Conservation (phyloP, 2,888 invertebrate genomes). For the Scelioninae gen. 1 region DNA sequence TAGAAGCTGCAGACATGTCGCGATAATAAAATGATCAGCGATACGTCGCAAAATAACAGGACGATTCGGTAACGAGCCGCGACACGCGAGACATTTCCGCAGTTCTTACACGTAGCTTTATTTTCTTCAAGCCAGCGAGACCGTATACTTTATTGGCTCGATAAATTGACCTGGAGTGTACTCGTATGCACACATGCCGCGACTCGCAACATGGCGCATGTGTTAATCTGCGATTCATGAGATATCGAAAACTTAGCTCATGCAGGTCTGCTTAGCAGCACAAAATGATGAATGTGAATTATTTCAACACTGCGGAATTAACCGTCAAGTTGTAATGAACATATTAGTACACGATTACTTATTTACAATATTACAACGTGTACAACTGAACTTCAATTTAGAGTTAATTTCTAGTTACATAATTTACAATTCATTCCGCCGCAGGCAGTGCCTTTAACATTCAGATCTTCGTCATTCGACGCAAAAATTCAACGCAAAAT, state of each 20-base stretch:
- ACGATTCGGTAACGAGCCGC: conserved; percentile 56
- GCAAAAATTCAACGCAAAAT: conserved; percentile 4
- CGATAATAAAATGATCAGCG: conserved; percentile 52
- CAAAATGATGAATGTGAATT: conserved; percentile 61
- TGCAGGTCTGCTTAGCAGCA: conserved; percentile 21
- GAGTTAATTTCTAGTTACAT: conserved; percentile 38
- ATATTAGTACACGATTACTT: conserved; percentile 64
- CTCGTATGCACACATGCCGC: conserved; percentile 26
- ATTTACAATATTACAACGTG: conserved; percentile 31
- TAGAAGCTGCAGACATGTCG: no score
- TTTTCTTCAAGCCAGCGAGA: conserved; percentile 52
- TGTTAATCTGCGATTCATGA: conserved; percentile 68
- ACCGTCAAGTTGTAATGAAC: conserved; percentile 65
- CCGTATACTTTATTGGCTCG: conserved; percentile 56
- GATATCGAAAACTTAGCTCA: conserved; percentile 63
- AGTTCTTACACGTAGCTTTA: conserved; percentile 54
- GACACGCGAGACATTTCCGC: conserved; percentile 60
- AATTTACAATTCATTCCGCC: conserved; percentile 36
- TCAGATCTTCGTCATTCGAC: neutral
- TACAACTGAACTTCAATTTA: conserved; percentile 29
- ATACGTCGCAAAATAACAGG: conserved; percentile 26
- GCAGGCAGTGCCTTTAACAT: neutral
- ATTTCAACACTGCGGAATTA: conserved; percentile 62
- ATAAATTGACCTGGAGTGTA: conserved; percentile 54
- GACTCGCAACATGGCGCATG: conserved; percentile 50